Percentiles rank a stretch among this genome's conserved stretches.
Evolutionary conservation across 2,113 vertebrate genomes (phyloP).

Genomic region (Smithornis capensis): DNA sequence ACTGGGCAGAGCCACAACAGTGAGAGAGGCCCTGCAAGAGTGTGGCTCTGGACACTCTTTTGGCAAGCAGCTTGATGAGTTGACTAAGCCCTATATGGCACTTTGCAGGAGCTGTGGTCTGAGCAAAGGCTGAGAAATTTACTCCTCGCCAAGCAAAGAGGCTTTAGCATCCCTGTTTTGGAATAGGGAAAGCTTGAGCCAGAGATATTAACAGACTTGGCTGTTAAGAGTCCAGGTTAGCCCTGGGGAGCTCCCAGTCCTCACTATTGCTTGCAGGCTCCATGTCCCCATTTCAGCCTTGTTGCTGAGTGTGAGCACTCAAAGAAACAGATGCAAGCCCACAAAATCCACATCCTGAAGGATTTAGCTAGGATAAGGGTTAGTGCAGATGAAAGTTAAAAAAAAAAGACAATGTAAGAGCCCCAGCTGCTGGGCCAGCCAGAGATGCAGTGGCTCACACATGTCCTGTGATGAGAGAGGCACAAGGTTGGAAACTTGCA

Average conservation of each 20-base stretch:
- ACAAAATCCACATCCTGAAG: neutral
- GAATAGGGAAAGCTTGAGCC: neutral
- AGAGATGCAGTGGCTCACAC: neutral
- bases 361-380: neutral
- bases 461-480: neutral
- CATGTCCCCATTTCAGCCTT: neutral
- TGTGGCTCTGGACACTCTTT: neutral
- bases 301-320: neutral
- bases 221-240: neutral
- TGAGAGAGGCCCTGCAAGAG: neutral
- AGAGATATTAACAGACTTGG: neutral
- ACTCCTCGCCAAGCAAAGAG: neutral
- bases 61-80: neutral
- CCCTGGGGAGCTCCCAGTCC: neutral
- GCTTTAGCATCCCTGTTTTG: neutral
- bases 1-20: neutral
- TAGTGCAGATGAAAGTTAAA: neutral
- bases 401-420: neutral
- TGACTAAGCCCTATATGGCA: neutral
- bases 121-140: neutral
- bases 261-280: neutral
- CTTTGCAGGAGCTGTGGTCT: neutral
- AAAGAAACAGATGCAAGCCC: neutral
- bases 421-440: conserved; percentile 38
- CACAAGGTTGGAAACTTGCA: neutral